These are phyloP conservation scores for Gobionotothen gibberifrons DNA, from an alignment of 2,797 vertebrate genomes.

Conservation along the genomic window DNA sequence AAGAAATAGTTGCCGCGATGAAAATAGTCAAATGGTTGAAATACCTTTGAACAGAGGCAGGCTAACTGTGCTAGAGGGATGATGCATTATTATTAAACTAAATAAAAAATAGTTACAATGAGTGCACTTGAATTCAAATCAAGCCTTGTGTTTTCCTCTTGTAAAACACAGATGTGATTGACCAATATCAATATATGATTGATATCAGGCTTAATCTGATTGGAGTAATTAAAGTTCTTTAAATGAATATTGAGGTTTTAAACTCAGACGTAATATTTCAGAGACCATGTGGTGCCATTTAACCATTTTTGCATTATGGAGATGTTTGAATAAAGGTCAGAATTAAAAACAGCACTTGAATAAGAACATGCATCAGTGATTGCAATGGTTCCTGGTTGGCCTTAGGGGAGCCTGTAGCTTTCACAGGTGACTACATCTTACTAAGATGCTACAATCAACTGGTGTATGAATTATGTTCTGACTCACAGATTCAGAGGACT, in stretches of 20 bases:
- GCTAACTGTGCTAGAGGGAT: not conserved
- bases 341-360: conserved; percentile 27
- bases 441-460: not conserved
- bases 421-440: not conserved
- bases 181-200: too few species aligned
- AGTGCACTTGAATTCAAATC: not conserved
- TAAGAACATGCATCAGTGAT: conserved; percentile 5
- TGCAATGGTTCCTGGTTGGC: not conserved
- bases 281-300: conserved; percentile 17
- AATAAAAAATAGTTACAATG: not conserved
- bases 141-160: not conserved
- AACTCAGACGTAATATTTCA: conserved; percentile 12
- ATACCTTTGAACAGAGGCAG: not conserved
- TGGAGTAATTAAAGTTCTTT: conserved; percentile 12
- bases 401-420: not conserved
- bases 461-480: not conserved
- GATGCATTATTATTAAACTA: not conserved
- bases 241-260: conserved; percentile 30
- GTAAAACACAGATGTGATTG: conserved; percentile 7
- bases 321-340: conserved; percentile 32
- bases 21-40: too few species aligned
- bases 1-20: not conserved
- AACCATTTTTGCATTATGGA: conserved; percentile 24
- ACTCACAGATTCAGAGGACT: conserved; percentile 87
- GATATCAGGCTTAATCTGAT: conserved; percentile 8